Evolutionary conservation across 2,888 invertebrate genomes (phyloP).

Genomic region (Drosophila neutralis): DNA sequence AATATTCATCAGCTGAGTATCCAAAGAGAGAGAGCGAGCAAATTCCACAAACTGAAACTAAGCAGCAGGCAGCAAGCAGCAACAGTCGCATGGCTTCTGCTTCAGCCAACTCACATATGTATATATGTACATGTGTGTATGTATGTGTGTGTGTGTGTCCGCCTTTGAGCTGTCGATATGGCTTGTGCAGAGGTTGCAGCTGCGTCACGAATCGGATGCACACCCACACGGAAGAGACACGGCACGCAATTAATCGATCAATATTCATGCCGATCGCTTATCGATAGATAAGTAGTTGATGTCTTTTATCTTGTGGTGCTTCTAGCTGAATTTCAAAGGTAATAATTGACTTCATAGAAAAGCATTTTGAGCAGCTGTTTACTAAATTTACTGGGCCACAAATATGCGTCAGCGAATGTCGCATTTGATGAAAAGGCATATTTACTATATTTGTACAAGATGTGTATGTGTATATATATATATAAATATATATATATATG

Average conservation of each 20-base stretch:
- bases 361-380: constrained; percentile 43
- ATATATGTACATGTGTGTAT: not conserved
- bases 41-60: constrained; percentile 46
- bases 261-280: constrained; percentile 17
- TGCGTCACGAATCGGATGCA: constrained; percentile 36
- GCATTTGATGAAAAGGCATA: constrained; percentile 32
- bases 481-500: not conserved
- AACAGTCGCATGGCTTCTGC: constrained; percentile 71
- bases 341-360: constrained; percentile 7
- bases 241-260: constrained; percentile 17
- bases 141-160: constrained; percentile 6
- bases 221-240: constrained; percentile 35
- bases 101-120: constrained; percentile 42
- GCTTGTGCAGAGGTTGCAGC: constrained; percentile 27
- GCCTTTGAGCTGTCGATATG: constrained; percentile 34
- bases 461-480: not conserved
- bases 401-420: constrained; percentile 48
- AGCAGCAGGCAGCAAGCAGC: constrained; percentile 16
- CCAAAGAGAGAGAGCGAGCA: constrained; percentile 37
- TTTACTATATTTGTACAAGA: constrained; percentile 20
- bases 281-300: constrained; percentile 19
- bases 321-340: constrained; percentile 2
- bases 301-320: not conserved
- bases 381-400: constrained; percentile 21
- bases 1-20: constrained; percentile 50